A percentile compares a stretch with the other conserved stretches of the same genome.
Evolutionary conservation across 2,113 vertebrate genomes (phyloP).

Genomic region (Cyprinodon variegatus): DNA sequence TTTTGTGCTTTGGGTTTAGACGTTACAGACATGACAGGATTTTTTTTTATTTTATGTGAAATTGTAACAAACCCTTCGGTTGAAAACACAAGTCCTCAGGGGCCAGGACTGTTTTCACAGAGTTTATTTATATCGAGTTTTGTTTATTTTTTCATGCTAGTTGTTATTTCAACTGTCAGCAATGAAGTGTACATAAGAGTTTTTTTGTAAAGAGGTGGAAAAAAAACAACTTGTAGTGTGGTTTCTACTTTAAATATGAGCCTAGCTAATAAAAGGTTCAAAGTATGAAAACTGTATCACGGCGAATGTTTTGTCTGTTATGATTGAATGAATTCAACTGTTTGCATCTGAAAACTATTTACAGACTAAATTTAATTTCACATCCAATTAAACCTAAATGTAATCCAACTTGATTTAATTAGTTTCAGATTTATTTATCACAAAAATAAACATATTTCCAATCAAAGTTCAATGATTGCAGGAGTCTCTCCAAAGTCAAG

Average conservation of each 20-base stretch:
- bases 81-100: constrained; percentile 81
- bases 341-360: background rate
- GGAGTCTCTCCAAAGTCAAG: no score
- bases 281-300: constrained; percentile 28
- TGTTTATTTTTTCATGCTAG: constrained; percentile 55
- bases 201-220: constrained; percentile 79
- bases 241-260: constrained; percentile 97
- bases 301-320: background rate
- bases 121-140: constrained; percentile 91
- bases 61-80: constrained; percentile 88
- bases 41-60: constrained; percentile 87
- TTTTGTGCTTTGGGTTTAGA: constrained; percentile 84
- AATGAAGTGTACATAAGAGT: constrained; percentile 97
- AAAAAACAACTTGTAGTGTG: constrained; percentile 89
- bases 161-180: constrained; percentile 89
- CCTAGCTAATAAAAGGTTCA: constrained; percentile 95
- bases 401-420: background rate
- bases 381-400: background rate
- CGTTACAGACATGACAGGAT: constrained; percentile 86
- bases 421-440: background rate
- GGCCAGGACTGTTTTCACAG: constrained; percentile 85
- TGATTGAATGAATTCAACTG: background rate
- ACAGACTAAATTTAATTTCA: background rate
- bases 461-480: no score
- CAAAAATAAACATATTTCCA: no score